Evolutionary conservation across 2,113 vertebrate species (phyloP).

Genomic region (Zosterops hypoxanthus): DNA sequence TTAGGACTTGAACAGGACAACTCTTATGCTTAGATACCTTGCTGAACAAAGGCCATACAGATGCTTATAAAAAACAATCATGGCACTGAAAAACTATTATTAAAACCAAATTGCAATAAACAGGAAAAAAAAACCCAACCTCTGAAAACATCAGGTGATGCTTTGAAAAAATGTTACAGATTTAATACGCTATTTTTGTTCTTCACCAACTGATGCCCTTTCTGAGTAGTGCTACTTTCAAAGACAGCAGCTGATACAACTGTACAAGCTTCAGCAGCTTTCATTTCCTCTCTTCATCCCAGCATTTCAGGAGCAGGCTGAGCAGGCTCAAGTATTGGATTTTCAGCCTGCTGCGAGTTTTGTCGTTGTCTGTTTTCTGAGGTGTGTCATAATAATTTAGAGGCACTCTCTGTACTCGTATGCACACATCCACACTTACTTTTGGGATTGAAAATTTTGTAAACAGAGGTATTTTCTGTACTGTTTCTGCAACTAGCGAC

Average conservation of each 20-base stretch:
- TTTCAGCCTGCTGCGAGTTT: background rate
- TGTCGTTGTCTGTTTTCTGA: background rate
- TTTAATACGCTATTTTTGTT: background rate
- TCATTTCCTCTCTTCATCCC: slow-evolving; percentile 1
- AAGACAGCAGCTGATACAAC: background rate
- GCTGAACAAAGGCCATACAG: background rate
- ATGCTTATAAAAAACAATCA: background rate
- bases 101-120: background rate
- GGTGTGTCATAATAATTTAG: background rate
- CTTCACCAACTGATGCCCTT: background rate
- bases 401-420: background rate
- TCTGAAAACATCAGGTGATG: background rate
- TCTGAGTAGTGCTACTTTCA: slow-evolving; percentile 5
- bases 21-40: background rate
- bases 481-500: slow-evolving; percentile 60
- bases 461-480: background rate
- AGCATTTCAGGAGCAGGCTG: background rate
- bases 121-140: background rate
- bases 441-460: slow-evolving; percentile 14
- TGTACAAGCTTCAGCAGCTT: background rate
- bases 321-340: background rate
- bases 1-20: background rate
- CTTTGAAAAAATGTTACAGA: background rate
- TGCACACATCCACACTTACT: background rate
- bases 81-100: background rate